These are phyloP conservation scores for Dasypogon diadema DNA, from an alignment of 2,888 invertebrate species.

Conservation along the genomic window DNA sequence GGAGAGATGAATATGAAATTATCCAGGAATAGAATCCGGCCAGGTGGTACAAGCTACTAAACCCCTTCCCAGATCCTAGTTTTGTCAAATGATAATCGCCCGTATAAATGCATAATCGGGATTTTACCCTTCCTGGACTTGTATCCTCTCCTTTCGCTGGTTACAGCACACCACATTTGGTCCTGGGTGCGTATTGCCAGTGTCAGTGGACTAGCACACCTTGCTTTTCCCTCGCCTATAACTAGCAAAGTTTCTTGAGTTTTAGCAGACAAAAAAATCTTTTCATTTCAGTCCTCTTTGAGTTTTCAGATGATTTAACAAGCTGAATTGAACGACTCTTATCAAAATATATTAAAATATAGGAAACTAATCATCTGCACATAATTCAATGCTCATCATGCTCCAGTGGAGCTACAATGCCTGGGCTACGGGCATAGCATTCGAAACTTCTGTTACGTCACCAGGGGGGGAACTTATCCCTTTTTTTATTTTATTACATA, in stretches of 20 bases:
- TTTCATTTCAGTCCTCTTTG: conserved; percentile 52
- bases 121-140: conserved; percentile 9
- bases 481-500: background rate
- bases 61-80: background rate
- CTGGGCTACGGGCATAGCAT: background rate
- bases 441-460: background rate
- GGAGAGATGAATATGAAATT: conserved; percentile 44
- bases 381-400: conserved; percentile 56
- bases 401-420: conserved; percentile 53
- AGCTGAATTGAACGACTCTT: conserved; percentile 47
- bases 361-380: conserved; percentile 56
- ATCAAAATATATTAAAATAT: conserved; percentile 56
- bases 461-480: background rate
- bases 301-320: conserved; percentile 56
- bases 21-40: background rate
- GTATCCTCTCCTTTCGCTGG: no score
- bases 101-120: background rate
- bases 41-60: conserved; percentile 21
- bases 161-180: no score
- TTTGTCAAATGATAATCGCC: conserved; percentile 18
- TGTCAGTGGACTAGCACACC: background rate
- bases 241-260: background rate
- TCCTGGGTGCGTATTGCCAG: no score
- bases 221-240: conserved; percentile 1
- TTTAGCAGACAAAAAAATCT: conserved; percentile 30